These are phyloP conservation scores for Perithous albicinctus DNA, from an alignment of 2,888 invertebrate genomes.

Conservation along the genomic window DNA sequence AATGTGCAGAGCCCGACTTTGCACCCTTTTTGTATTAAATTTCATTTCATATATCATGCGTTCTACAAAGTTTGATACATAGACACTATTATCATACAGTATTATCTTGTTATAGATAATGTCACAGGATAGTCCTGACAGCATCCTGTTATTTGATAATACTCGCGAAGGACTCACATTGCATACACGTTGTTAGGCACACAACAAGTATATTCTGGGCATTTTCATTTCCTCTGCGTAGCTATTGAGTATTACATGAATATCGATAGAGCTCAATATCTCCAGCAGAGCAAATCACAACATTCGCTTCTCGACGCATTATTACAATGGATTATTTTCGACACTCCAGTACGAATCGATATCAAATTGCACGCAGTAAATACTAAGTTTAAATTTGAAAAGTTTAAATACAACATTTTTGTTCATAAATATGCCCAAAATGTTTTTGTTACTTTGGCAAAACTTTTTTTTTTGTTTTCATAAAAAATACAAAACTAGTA, in stretches of 20 bases:
- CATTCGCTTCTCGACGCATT: not conserved
- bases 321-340: not conserved
- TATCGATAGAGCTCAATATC: constrained; percentile 1
- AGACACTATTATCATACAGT: too few species aligned
- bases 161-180: constrained; percentile 3
- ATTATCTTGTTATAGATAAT: not conserved
- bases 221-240: not conserved
- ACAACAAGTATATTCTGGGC: not conserved
- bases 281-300: not conserved
- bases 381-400: too few species aligned
- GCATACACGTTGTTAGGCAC: not conserved
- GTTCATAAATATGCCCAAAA: too few species aligned
- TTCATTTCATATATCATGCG: not conserved
- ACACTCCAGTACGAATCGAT: too few species aligned
- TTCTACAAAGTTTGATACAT: not conserved
- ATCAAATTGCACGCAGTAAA: too few species aligned
- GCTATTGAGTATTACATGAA: not conserved
- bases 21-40: not conserved
- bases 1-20: too few species aligned
- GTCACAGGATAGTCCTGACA: not conserved
- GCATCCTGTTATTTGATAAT: not conserved
- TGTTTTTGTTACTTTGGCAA: too few species aligned
- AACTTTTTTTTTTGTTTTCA: too few species aligned
- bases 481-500: too few species aligned
- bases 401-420: too few species aligned